A percentile compares a stretch with the other conserved stretches of the same genome.
Evolutionary conservation across 2,797 vertebrate genomes (phyloP).

Genomic region (Rhynchotus rufescens): DNA sequence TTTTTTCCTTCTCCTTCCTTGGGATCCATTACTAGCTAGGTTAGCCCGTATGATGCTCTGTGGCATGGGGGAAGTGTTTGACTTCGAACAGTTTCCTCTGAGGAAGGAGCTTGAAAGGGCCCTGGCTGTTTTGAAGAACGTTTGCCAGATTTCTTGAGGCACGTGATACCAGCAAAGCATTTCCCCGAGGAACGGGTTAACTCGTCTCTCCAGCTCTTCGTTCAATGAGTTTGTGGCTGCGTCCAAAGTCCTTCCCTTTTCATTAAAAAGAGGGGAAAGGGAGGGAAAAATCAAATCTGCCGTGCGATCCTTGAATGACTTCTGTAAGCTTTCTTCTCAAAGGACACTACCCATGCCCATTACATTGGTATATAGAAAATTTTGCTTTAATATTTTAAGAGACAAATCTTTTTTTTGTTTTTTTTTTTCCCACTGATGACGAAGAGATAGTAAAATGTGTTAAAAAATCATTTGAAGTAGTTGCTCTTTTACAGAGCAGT

Average conservation of each 20-base stretch:
- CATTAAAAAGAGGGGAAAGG: background rate
- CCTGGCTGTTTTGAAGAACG: background rate
- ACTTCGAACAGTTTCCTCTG: background rate
- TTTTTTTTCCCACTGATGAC: background rate
- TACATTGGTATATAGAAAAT: background rate
- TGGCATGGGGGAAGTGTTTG: background rate
- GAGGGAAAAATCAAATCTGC: background rate
- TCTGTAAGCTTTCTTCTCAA: background rate
- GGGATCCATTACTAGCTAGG: background rate
- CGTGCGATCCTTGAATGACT: background rate
- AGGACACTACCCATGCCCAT: background rate
- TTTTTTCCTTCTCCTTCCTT: background rate
- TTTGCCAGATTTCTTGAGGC: background rate
- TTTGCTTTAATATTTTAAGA: background rate
- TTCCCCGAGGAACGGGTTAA: background rate
- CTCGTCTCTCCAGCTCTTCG: background rate
- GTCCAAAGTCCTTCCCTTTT: background rate
- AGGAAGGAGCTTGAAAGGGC: background rate
- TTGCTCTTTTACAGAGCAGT: background rate
- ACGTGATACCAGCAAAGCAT: background rate
- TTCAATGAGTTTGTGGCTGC: background rate
- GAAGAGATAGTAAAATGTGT: background rate
- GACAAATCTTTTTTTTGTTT: background rate
- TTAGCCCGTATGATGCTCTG: background rate
- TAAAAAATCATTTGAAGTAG: background rate